Evolutionary conservation across 2,113 vertebrate genomes (phyloP).

Genomic region (Melospiza melodia): DNA sequence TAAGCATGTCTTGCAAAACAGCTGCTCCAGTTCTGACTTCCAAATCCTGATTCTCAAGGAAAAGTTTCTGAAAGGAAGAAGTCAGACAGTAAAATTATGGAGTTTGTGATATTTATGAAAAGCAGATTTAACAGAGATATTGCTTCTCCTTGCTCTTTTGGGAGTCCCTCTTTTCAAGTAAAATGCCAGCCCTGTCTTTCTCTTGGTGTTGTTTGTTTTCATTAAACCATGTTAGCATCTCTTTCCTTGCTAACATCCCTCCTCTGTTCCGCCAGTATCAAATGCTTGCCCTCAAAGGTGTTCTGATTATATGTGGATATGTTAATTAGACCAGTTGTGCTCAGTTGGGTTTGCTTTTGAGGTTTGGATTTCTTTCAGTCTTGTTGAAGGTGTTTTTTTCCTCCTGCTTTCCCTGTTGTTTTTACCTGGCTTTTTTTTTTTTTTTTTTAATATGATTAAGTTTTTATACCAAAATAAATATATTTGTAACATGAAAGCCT

Average conservation of each 20-base stretch:
- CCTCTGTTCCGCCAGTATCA: neutral
- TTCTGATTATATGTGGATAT: neutral
- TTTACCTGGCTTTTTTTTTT: neutral
- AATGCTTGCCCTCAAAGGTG: neutral
- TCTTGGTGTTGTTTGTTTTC: neutral
- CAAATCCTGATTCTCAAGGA: neutral
- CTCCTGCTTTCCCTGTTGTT: neutral
- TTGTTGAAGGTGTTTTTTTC: neutral
- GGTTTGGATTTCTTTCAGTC: neutral
- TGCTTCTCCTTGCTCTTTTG: neutral
- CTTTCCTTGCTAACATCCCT: neutral
- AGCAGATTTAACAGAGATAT: neutral
- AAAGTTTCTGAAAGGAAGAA: neutral
- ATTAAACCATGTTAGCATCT: neutral
- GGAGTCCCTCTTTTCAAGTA: neutral
- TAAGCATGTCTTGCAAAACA: neutral
- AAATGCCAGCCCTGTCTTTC: neutral
- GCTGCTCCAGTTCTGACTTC: neutral
- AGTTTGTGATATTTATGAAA: neutral
- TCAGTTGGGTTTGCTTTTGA: slow-evolving; percentile 16
- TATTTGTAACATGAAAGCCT: neutral
- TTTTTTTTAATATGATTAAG: neutral
- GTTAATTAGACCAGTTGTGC: slow-evolving; percentile 2
- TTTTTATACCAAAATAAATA: neutral
- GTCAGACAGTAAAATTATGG: neutral